Base-by-base conservation (phyloP, 1,140 invertebrate species). In the Drosophila simulans region DNA sequence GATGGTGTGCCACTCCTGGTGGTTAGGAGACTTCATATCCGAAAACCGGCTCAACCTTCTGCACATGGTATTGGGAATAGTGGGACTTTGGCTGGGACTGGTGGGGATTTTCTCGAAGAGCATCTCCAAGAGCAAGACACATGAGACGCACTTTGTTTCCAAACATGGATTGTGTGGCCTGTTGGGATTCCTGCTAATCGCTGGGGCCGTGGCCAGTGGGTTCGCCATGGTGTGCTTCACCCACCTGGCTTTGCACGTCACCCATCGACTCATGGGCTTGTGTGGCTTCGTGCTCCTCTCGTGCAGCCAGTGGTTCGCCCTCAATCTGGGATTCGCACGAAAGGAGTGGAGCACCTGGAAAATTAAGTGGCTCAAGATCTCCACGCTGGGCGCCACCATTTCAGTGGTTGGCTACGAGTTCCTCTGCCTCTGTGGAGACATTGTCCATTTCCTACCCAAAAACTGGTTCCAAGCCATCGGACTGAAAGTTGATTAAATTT, bases 121-220 rank as follows among this genome's bases (percentile, higher is more conserved):
- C 10, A 0, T 34, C 5, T 0, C 4, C 11, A 60, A 65, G 40
- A 11, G 20, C 13, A 4, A 3, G 10, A 2, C 2, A 1, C 15
- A 34, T n/a, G 40, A 34, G 25, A 1, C 0, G 0, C 59, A 81
- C 34, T 42, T 57, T 0, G 5, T 2, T 12, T 64, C 54, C n/a
- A 79, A 75, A 25, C 80, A 83, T 20, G 46, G 63, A 5, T 2
- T 42, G 0, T 62, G 54, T 11, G 80, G 80, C 0, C 31, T 75
- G 0, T 0, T 15, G 10, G 70, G 55, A 0, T 43, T 34, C 4
- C 0, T 70, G 1, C 13, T 83, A 8, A 3, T 79, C 0, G 0
- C n/a, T 0, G 5, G 1, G 0, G 17, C 34, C 2, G 2, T 39
- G 8, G 0, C 17, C 5, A 69, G 35, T 1, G 82, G 81, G 0